phyloP scores from a whole-genome alignment of 1,140 invertebrate genomes.

The Lasioglossum albipes region DNA sequence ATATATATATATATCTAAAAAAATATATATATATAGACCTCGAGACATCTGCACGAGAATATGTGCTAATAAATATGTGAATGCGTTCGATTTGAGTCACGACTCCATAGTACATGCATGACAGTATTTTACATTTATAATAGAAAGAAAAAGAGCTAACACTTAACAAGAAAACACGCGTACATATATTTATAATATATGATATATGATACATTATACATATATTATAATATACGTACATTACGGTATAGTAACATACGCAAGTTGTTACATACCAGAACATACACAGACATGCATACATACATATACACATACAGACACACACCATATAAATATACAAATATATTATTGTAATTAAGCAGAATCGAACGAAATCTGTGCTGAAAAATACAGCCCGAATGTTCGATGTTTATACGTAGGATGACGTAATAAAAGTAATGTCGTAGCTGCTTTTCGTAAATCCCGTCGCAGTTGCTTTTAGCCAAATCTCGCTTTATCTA shows the following conservation, averaged over 20 bases:
- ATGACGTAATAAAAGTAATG: conserved; percentile 60
- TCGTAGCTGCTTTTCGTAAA: conserved; percentile 58
- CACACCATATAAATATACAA: conserved; percentile 3
- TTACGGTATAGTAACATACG: no score
- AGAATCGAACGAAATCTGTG: conserved; percentile 37
- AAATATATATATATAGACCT: background rate
- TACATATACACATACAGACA: background rate
- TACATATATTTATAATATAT: conserved; percentile 13
- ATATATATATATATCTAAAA: background rate
- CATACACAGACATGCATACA: background rate
- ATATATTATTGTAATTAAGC: conserved; percentile 56
- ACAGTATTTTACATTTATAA: conserved; percentile 62
- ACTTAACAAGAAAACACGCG: background rate
- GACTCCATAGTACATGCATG: conserved; percentile 58
- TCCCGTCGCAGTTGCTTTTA: conserved; percentile 51
- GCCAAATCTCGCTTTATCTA: conserved; percentile 56
- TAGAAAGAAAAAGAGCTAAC: conserved; percentile 36
- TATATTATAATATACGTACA: background rate
- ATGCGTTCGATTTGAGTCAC: conserved; percentile 45
- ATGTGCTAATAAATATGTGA: conserved; percentile 3
- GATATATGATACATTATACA: conserved; percentile 21
- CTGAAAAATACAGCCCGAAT: conserved; percentile 39
- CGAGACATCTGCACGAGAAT: background rate
- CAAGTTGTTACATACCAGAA: no score
- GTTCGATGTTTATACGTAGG: conserved; percentile 57